These are phyloP conservation scores for Spheniscus mendiculus DNA, from an alignment of 2,113 vertebrate species.

Conservation along the genomic window DNA sequence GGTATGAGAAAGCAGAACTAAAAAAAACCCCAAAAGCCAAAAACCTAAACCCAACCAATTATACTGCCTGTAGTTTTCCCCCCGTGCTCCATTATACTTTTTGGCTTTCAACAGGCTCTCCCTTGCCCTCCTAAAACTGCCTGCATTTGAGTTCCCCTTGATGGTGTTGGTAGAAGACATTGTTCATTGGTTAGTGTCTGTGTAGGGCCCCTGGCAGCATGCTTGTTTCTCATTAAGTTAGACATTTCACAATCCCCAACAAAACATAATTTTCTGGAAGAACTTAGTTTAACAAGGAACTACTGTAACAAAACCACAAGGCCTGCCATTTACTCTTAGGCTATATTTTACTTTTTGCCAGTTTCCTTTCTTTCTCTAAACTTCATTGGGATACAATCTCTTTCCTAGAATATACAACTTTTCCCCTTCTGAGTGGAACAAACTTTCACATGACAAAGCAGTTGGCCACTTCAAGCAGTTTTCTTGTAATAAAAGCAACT, in stretches of 20 bases:
- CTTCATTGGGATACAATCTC: conserved; percentile 9
- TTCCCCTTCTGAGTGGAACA: neutral
- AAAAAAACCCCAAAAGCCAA: neutral
- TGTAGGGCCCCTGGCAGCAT: neutral
- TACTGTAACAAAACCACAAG: conserved; percentile 63
- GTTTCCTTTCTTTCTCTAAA: conserved; percentile 57
- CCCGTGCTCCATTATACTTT: neutral
- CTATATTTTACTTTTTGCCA: conserved; percentile 50
- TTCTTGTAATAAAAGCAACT: neutral
- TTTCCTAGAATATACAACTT: conserved; percentile 54
- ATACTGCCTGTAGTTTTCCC: neutral
- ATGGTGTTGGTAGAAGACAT: neutral
- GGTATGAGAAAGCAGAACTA: neutral
- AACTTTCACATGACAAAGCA: neutral
- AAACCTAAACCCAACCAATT: neutral
- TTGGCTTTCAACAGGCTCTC: neutral
- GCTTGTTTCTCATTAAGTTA: conserved; percentile 53
- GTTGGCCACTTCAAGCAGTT: neutral
- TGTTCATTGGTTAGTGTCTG: neutral
- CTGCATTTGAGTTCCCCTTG: neutral
- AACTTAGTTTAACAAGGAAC: conserved; percentile 52
- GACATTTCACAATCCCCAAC: conserved; percentile 53
- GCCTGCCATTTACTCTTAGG: conserved; percentile 49
- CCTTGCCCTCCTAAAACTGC: neutral
- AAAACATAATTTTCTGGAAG: conserved; percentile 49